Evolutionary conservation across 2,888 invertebrate genomes (phyloP), one percentile per base, ranked within the genome.

Genomic region (Drosophila fungiperda): DNA sequence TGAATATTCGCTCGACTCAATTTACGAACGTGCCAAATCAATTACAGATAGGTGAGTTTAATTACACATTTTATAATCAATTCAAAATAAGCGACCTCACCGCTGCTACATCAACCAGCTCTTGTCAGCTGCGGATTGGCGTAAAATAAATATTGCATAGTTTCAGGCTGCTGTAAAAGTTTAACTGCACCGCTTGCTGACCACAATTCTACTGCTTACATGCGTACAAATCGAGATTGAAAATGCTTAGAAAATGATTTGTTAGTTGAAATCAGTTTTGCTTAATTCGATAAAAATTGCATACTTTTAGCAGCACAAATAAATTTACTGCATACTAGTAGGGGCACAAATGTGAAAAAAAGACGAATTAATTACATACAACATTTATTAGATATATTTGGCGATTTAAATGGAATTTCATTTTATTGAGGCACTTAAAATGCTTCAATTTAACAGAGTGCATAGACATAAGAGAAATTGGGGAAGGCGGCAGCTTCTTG

Each of bases 41-140:
- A 73, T 83, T 50, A 87, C 83, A 67, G 91, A 83, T 70, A 93
- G 93, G 93, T 93, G 66, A 92, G 92, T 12, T 12, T 12, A 66
- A 26, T 26, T 20, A 23, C 29, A 40, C 0, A 1, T n/a, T 15
- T 38, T 20, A 40, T n/a, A 26, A 45, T 8, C 49, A 23, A 67
- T 63, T 62, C 2, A 26, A 72, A 58, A 12, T 38, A 12, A 55
- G 12, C 35, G 5, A 36, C 32, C 5, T 17, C 5, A 11, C 6
- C 2, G n/a, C 15, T n/a, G 8, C 11, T 12, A 12, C 29, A 66
- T 50, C 64, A 40, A 0, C 0, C 38, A 83, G 78, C 78, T 75
- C 4, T 45, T 48, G 73, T 63, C 62, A 59, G 59, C 36, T 15
- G 17, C 0, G 1, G 12, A 0, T 7, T 3, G 2, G 0, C 9